Conservation (phyloP, 2,797 vertebrate species). For the Mormyrops attenuatus region DNA sequence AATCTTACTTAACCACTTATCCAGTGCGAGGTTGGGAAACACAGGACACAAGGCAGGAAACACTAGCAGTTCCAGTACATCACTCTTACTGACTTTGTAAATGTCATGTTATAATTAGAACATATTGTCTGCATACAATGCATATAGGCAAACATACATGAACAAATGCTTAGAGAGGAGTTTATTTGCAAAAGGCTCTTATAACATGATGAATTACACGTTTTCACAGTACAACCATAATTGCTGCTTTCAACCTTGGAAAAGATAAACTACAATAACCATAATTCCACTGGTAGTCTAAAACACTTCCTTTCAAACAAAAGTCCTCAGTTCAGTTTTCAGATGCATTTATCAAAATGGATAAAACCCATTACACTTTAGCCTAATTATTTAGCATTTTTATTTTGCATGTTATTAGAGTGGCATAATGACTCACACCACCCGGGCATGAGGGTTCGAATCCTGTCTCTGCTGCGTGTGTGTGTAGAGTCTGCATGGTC, state of each 20-base stretch:
- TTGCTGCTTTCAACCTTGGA: not conserved
- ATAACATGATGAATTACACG: not conserved
- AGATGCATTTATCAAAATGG: not conserved
- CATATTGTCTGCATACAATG: not conserved
- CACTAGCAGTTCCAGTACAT: not conserved
- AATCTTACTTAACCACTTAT: not conserved
- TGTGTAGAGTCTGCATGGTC: not conserved
- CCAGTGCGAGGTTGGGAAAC: not conserved
- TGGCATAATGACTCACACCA: not conserved
- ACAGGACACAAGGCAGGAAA: not conserved
- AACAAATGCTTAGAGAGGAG: not conserved
- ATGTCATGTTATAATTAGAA: not conserved
- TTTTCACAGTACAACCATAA: not conserved
- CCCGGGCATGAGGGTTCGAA: not conserved
- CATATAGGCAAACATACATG: not conserved
- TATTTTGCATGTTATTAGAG: conserved; percentile 18
- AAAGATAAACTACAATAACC: not conserved
- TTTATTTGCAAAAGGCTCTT: not conserved
- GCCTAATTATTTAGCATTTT: not conserved
- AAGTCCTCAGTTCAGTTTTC: not conserved
- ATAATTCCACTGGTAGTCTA: not conserved
- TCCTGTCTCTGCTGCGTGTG: not conserved
- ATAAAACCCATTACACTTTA: not conserved
- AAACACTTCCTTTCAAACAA: not conserved
- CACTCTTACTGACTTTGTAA: not conserved